Evolutionary conservation across 37 sponge, comb jelly and placozoan genomes (phyloP), one percentile per base, ranked within the genome.

Genomic region (Aphrocallistes beatrix): DNA sequence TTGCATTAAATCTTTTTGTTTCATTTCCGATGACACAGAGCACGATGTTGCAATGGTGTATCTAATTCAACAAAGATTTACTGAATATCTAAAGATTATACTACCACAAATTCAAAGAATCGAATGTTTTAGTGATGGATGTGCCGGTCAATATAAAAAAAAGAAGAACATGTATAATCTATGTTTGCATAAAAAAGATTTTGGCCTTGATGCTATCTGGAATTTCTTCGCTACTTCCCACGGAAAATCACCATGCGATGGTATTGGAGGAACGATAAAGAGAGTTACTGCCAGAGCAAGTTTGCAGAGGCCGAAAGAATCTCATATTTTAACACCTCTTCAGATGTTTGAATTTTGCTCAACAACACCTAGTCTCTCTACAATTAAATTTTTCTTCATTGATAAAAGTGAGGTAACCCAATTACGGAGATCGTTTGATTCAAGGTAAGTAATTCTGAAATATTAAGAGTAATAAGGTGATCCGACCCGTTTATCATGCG

Each of bases 231-330:
- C n/a, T n/a, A n/a, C n/a, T n/a, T n/a, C n/a, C n/a, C n/a, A n/a
- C n/a, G n/a, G n/a, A n/a, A 89, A 89, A 85, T 83, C 86, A 49
- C 45, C 83, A 37, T 85, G 89, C 82, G 89, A 89, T 82, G 86
- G 89, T 50, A n/a, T 89, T 23, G 83, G 89, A 25, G 89, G 86
- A 37, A 50, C 83, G 48, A 34, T 88, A 6, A 88, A 88, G 84
- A 38, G 85, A 81, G 39, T 85, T n/a, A 86, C 89, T 40, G 89
- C 89, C 42, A 38, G 83, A 36, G 89, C 89, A 23, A 89, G 89
- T 45, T 83, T 89, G 36, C 89, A 89, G 82, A 42, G 89, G 37
- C 89, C 89, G 37, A 85, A 85, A 25, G 0, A 85, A 19, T 9
- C 50, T n/a, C 89, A 89, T 39, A 89, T 89, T 36, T 85, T 89